Base-by-base conservation (phyloP, 1,140 invertebrate genomes). In the Pseudomyrmex sp. region DNA sequence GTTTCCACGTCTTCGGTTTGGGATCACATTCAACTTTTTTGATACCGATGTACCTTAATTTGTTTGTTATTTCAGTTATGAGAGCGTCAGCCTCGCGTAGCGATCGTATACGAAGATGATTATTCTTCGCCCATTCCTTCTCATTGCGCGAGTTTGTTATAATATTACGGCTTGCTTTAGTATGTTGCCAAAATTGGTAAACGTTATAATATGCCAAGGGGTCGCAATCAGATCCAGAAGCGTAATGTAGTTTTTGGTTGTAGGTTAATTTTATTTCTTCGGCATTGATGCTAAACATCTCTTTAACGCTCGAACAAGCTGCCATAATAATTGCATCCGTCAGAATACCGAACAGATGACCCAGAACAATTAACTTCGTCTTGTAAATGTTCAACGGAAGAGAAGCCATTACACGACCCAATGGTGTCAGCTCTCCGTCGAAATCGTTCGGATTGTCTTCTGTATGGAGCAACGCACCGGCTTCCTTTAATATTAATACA, bases 341-440 rank as follows among this genome's bases (percentile, higher is more conserved):
- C 0, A 99, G 92, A 54, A 98, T 95, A 75, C 97, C 97, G 91
- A 98, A 99, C 15, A 98, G 96, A 92, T 98, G 96, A 1, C 98
- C 98, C 0, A 99, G 93, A 58, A 98, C 94, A 56, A 99, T 97
- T 0, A 99, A 94, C 91, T 98, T 98, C 12, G 97, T 96, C 4
- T 98, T 91, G 59, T 96, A 95, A 13, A 98, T 96, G 91, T 99
- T 97, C 0, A 99, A 89, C 0, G 98, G 98, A 54, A 99, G 93
- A 62, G 93, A 92, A 0, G 97, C 96, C 96, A 99, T 97, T 0
- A 99, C 95, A 46, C 94, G 94, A 1, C 99, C 99, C 82, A 99
- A 94, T 92, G 96, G 97, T 0, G 98, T 99, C 13, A 99, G 89
- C 80, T 99, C 97, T n/a, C 98, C 98, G 94, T 99, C 98, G 54